Evolutionary conservation across 2,888 invertebrate genomes (phyloP), one percentile per base, ranked within the genome.

Genomic region (Pyrrhosoma nymphula): DNA sequence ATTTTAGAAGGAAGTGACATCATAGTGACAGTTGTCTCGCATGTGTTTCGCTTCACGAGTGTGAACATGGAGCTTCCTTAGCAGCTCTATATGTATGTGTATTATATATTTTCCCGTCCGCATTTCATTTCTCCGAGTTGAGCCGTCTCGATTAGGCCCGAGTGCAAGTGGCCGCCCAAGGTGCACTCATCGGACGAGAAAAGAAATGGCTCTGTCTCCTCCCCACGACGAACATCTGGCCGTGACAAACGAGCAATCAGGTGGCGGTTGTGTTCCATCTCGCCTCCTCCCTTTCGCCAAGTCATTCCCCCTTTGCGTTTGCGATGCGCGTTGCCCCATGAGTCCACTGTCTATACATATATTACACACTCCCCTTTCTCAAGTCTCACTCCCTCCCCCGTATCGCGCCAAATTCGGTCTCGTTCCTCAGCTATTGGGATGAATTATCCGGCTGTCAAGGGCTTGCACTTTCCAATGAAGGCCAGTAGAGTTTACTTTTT

Each of bases 171-270:
- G 60, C 60, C 10, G 69, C 35, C 35, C 82, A 82, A 82, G 82
- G 82, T 82, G 82, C 35, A 82, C 82, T n/a, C 69, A 18, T 82
- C 82, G 82, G 82, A 16, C 14, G 30, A 14, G 82, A 82, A 82
- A 82, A 82, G 35, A 35, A 69, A 69, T 69, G 35, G 35, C 14
- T 35, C 12, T 30, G n/a, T 75, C 26, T 26, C 26, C 75, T 35
- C 82, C 30, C 16, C 30, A 12, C 30, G 14, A 12, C 75, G 82
- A 82, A 35, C 82, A 82, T 82, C 82, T 82, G 82, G 82, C 82
- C 82, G 82, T 82, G 82, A 82, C 82, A 82, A 82, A 82, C 35
- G 82, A 82, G 82, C 30, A 82, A 82, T 82, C 82, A 82, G 82
- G 82, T 14, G 30, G 82, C 82, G 30, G 30, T n/a, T 35, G 30